These are phyloP conservation scores for Dromococcyx pavoninus DNA, from an alignment of 2,797 vertebrate species.

Conservation along the genomic window DNA sequence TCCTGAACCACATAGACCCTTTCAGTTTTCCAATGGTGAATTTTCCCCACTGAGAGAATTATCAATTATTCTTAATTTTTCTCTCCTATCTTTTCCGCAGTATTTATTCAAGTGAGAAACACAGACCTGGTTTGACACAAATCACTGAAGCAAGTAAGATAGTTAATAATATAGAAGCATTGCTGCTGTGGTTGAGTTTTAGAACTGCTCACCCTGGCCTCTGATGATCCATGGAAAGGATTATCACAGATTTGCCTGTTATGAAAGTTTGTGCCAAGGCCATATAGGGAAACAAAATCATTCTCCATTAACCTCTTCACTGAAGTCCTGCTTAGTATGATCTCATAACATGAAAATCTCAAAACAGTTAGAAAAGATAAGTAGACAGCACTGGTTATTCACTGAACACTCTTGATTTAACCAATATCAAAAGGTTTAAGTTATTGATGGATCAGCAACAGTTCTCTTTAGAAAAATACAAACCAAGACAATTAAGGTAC, in stretches of 20 bases:
- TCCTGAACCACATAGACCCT: background rate
- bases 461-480: background rate
- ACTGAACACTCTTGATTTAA: background rate
- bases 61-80: background rate
- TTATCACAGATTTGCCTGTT: background rate
- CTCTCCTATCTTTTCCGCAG: background rate
- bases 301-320: background rate
- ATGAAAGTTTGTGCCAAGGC: background rate
- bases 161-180: background rate
- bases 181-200: background rate
- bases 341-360: background rate
- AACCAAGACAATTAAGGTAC: background rate
- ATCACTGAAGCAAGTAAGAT: background rate
- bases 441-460: background rate
- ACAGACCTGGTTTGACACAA: background rate
- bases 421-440: background rate
- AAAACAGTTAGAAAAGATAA: background rate
- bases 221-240: background rate
- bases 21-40: background rate
- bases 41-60: background rate
- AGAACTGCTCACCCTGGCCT: background rate
- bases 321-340: background rate
- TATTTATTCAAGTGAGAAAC: background rate
- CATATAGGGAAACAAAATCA: rapidly evolving
- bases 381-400: background rate